Percentiles rank a stretch among this genome's conserved stretches.
Conservation (phyloP, 2,888 invertebrate species). For the Callyntrura guangdongensis region DNA sequence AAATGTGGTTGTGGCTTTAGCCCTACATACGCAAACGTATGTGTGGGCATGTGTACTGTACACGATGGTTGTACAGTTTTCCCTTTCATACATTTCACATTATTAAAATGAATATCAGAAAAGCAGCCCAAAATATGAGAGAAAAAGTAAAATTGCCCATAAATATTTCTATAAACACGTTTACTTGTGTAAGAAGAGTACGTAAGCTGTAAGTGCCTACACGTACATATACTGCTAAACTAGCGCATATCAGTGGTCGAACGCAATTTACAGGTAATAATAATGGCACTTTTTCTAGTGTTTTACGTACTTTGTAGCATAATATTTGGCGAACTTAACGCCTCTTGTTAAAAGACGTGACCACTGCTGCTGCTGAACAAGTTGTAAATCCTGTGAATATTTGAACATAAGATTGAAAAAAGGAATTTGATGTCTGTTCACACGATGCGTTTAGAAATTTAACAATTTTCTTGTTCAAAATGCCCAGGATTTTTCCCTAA, state of each 20-base stretch:
- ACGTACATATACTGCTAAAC: not conserved
- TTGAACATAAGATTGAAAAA: not conserved
- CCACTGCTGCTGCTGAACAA: slow-evolving; percentile 39
- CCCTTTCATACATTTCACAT: slow-evolving; percentile 35
- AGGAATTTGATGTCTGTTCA: not conserved
- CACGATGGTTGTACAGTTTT: not conserved
- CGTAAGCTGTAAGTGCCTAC: not conserved
- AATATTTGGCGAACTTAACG: slow-evolving; percentile 31
- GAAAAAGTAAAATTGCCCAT: slow-evolving; percentile 34
- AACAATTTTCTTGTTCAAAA: not conserved
- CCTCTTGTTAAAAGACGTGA: slow-evolving; percentile 41
- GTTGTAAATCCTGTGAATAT: slow-evolving; percentile 23
- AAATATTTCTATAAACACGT: slow-evolving; percentile 38
- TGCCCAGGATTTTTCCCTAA: slow-evolving; percentile 12
- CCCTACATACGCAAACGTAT: not conserved
- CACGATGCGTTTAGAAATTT: not conserved
- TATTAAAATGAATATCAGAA: not conserved
- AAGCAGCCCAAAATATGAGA: slow-evolving; percentile 36
- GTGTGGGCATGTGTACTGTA: not conserved
- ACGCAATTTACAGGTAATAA: slow-evolving; percentile 36
- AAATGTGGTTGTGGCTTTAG: not conserved
- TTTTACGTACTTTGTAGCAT: not conserved
- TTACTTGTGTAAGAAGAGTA: slow-evolving; percentile 19
- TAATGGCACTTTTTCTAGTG: not conserved
- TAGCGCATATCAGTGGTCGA: not conserved